Evolutionary conservation across 2,113 vertebrate genomes (phyloP), one percentile per base, ranked within the genome.

Genomic region (Montifringilla adamsi): DNA sequence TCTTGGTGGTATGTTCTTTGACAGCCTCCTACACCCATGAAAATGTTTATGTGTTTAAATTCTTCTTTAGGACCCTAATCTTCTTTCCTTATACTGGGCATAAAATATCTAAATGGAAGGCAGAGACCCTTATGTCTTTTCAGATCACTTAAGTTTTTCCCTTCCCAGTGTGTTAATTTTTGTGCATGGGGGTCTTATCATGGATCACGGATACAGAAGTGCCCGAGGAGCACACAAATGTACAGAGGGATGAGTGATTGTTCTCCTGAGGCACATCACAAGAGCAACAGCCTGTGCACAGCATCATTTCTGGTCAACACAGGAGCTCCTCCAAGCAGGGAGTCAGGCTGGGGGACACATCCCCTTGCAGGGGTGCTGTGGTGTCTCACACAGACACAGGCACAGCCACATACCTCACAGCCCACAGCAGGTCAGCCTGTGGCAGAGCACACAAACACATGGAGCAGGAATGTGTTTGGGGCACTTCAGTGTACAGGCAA

Each of bases 1-100:
- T 89, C 86, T 90, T 88, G 55, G 72, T 92, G 86, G 79, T 77
- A 86, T 92, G 72, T 92, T 97, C 93, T 44, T 92, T 94, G 80
- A 94, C 95, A 96, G 86, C 95, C 92, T 96, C 95, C 96, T 75
- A 97, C 94, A 81, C 47, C 63, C 55, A 86, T 92, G 83, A 84
- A 93, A 89, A 94, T 86, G 95, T 83, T 97, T 90, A 79, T 59
- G 31, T 91, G 46, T 73, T 86, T 77, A 84, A 96, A 89, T 74
- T 67, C 47, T 91, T 91, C 88, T 74, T 94, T 70, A 93, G 52
- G 39, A 84, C 86, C 75, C 49, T 89, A 62, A 88, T 90, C 35
- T 80, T 83, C 55, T 67, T 62, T 66, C 33, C 26, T 69, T 85
- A 16, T 46, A 63, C n/a, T 47, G 43, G 43, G 21, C 50, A 90